Percentiles rank a stretch among this genome's conserved stretches.
These are phyloP conservation scores for Decapterus maruadsi DNA, from an alignment of 2,797 vertebrate genomes.

Conservation along the genomic window DNA sequence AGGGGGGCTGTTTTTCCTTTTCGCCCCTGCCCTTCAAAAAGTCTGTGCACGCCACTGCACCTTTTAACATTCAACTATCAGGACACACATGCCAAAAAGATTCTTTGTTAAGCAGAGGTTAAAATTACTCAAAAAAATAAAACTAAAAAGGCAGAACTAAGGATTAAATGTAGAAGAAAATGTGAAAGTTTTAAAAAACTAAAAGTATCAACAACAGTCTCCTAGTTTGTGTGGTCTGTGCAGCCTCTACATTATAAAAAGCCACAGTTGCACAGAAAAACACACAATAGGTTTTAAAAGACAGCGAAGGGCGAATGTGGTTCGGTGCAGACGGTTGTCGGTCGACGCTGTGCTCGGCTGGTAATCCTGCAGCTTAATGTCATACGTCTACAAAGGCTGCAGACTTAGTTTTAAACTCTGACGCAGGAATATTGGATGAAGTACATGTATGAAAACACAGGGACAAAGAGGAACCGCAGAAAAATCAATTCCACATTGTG, in stretches of 20 bases:
- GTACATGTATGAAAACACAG: constrained; percentile 9
- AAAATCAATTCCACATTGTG: constrained; percentile 23
- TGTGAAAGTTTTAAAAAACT: background rate
- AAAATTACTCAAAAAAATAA: background rate
- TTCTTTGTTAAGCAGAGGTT: background rate
- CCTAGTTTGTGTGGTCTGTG: background rate
- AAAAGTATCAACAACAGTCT: background rate
- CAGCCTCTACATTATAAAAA: background rate
- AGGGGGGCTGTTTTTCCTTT: too few relatives aligned
- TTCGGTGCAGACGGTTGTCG: background rate
- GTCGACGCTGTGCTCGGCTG: background rate
- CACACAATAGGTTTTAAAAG: too few relatives aligned
- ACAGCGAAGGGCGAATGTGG: background rate
- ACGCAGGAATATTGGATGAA: background rate
- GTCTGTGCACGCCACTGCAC: too few relatives aligned
- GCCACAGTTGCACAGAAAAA: background rate
- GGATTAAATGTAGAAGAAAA: background rate
- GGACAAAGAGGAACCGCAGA: constrained; percentile 13
- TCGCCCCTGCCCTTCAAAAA: too few relatives aligned
- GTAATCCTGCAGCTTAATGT: background rate
- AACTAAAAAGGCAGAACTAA: background rate
- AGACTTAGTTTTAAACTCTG: constrained; percentile 3
- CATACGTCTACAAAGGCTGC: background rate
- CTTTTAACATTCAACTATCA: background rate
- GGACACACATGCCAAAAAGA: background rate